These are phyloP conservation scores for Papilio gigon DNA, from an alignment of 2,888 invertebrate species.

Conservation along the genomic window DNA sequence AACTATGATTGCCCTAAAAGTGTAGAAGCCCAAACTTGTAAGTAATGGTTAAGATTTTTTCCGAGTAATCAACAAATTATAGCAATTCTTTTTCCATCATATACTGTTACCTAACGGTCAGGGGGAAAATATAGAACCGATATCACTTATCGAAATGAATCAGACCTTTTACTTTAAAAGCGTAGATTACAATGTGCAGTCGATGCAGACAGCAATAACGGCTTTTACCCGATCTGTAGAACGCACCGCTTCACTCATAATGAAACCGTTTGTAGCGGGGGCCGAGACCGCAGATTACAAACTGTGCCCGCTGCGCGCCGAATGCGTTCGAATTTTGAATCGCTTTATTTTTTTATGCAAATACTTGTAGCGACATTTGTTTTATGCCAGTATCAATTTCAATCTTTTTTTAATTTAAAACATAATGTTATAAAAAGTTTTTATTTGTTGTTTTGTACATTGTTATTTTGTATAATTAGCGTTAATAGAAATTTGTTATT, in stretches of 20 bases:
- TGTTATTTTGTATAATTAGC: neutral
- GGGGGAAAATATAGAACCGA: neutral
- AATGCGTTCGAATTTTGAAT: conserved; percentile 24
- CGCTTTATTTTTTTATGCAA: conserved; percentile 15
- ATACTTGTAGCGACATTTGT: neutral
- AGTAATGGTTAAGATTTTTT: too few relatives aligned
- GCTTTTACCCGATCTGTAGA: conserved; percentile 27
- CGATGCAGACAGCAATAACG: conserved; percentile 22
- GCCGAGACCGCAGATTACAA: conserved; percentile 28
- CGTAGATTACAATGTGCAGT: conserved; percentile 16
- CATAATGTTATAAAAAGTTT: neutral
- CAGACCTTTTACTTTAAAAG: conserved; percentile 14
- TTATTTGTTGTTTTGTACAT: neutral
- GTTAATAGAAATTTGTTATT: too few relatives aligned
- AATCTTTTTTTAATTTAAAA: neutral
- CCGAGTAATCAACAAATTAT: too few relatives aligned
- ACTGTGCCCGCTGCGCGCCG: conserved; percentile 9
- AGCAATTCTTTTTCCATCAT: too few relatives aligned
- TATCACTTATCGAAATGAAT: conserved; percentile 12
- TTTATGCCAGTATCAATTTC: neutral
- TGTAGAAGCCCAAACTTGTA: too few relatives aligned
- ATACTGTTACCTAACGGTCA: too few relatives aligned
- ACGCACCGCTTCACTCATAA: conserved; percentile 29
- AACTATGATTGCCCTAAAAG: too few relatives aligned
- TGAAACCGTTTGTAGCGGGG: conserved; percentile 32